Evolutionary conservation across 2,888 invertebrate genomes (phyloP), one percentile per base, ranked within the genome.

Genomic region (Stramonita haemastoma): DNA sequence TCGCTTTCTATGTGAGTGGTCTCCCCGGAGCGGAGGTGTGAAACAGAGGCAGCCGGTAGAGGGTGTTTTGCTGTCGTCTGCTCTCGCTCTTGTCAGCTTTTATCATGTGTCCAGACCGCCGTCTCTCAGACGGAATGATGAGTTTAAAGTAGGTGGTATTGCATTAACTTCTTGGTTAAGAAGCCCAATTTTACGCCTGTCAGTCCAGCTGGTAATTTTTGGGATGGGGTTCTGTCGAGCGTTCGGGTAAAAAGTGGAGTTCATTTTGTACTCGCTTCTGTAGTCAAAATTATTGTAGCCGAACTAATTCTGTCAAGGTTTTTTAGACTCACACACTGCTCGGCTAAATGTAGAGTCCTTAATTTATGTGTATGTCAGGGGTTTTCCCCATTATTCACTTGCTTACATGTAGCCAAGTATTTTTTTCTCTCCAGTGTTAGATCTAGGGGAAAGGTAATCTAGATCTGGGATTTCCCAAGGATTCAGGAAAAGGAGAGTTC

Each of bases 51-150:
- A 85, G 84, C 85, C 89, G 89, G 89, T 36, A 89, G 89, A 89
- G 85, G 89, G 89, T 85, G 89, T 85, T 89, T 85, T 85, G 89
- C 84, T 89, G 89, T 89, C 89, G 89, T 89, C 89, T 89, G 89
- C 89, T 84, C 84, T 22, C 73, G 29, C 70, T 32, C 32, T 56
- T 85, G 89, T 89, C 89, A 57, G 89, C 19, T 89, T 89, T 46
- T 73, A 85, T 89, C 89, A 36, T 46, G 66, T 83, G 88, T 17
- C 88, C 29, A 34, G 60, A 60, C 81, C 29, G 34, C 19, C 34
- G 57, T 46, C 70, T 26, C 89, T 73, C 73, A 70, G 89, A 85
- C 89, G 57, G 84, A 89, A 89, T 89, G 89, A 89, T 85, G 84
- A 70, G 70, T 89, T 89, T 85, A 89, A 89, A 85, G 89, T 57